Evolutionary conservation across 2,797 vertebrate genomes (phyloP).

Genomic region (Epinephelus awoara): DNA sequence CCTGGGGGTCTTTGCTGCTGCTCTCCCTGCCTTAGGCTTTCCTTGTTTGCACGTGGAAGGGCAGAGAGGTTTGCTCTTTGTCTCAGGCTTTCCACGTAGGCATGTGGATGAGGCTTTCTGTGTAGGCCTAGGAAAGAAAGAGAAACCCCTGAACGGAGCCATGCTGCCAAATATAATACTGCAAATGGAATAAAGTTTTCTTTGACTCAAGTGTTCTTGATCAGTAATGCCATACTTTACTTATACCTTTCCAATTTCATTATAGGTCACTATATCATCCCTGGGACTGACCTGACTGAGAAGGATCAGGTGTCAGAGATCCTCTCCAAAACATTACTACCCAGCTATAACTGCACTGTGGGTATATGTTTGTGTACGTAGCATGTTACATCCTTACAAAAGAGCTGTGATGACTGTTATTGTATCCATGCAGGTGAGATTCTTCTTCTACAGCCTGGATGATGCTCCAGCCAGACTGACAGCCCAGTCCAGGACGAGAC

Average conservation of each 20-base stretch:
- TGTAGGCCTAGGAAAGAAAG: no score
- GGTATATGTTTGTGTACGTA: conserved; percentile 49
- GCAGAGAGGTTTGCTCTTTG: no score
- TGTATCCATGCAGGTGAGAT: conserved; percentile 75
- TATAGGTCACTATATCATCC: conserved; percentile 82
- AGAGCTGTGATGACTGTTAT: not conserved
- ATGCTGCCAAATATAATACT: no score
- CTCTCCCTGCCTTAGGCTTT: no score
- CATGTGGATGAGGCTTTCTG: no score
- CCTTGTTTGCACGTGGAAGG: no score
- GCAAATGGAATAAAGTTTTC: no score
- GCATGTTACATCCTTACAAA: no score
- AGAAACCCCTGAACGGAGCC: no score
- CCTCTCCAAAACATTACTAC: conserved; percentile 82
- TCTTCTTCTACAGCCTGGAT: conserved; percentile 81
- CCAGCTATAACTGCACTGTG: conserved; percentile 82
- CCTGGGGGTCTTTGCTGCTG: no score
- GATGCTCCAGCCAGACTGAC: conserved; percentile 62
- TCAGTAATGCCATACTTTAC: not conserved
- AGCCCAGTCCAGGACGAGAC: conserved; percentile 64
- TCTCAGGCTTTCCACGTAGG: no score
- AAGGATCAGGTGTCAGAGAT: conserved; percentile 75
- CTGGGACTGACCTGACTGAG: conserved; percentile 56
- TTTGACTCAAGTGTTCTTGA: no score
- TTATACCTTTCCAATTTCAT: not conserved